Percentiles rank a stretch among this genome's conserved stretches.
These are phyloP conservation scores for Enteromius viviparus DNA, from an alignment of 2,797 vertebrate species.

Conservation along the genomic window DNA sequence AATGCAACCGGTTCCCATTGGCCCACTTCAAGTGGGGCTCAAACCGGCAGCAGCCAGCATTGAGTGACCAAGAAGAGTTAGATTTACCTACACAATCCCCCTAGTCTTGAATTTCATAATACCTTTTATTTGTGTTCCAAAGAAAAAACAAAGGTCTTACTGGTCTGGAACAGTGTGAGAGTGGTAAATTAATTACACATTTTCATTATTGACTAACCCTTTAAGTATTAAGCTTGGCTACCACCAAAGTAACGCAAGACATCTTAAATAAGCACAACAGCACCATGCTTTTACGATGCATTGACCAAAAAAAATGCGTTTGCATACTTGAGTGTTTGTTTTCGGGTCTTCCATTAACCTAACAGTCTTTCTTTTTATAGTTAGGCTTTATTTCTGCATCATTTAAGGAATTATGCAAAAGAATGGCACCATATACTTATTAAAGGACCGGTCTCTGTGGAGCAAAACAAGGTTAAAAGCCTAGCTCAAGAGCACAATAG, in stretches of 20 bases:
- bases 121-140: background rate
- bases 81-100: background rate
- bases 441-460: background rate
- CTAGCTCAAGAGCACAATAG: constrained; percentile 8
- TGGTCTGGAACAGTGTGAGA: background rate
- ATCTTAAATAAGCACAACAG: background rate
- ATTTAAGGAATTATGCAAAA: constrained; percentile 12
- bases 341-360: background rate
- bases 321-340: background rate
- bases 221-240: background rate
- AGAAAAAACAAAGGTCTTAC: background rate
- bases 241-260: background rate
- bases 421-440: constrained; percentile 1
- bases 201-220: background rate
- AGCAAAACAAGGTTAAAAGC: constrained; percentile 11
- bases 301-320: background rate
- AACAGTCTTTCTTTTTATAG: background rate
- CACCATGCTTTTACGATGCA: background rate
- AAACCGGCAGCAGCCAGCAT: background rate
- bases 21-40: background rate
- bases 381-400: background rate
- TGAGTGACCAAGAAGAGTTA: background rate
- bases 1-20: background rate
- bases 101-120: background rate
- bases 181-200: background rate